These are phyloP conservation scores for Perdita meconis DNA, from an alignment of 2,888 invertebrate species.

Conservation along the genomic window DNA sequence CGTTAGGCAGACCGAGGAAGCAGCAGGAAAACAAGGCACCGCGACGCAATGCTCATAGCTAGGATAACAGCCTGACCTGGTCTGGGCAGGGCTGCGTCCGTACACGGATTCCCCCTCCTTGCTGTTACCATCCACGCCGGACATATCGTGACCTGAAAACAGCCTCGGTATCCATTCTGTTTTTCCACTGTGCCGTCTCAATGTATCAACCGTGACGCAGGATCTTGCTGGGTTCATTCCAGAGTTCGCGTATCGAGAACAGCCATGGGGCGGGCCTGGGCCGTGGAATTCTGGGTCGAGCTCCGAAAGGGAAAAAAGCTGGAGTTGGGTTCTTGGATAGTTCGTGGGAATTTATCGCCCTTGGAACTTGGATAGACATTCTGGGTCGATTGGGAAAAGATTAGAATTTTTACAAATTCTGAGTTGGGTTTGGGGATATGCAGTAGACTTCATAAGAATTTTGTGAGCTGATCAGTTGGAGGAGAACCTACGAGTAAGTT, in stretches of 20 bases:
- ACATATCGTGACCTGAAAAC: conserved; percentile 93
- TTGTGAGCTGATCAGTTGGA: too few species aligned
- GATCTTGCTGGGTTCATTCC: conserved; percentile 26
- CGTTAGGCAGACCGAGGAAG: conserved; percentile 79
- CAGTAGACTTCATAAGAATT: too few species aligned
- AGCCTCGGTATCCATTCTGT: conserved; percentile 61
- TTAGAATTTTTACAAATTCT: too few species aligned
- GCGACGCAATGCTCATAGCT: conserved; percentile 90
- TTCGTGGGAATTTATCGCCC: too few species aligned
- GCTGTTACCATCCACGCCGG: conserved; percentile 94
- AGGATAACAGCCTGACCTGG: conserved; percentile 91
- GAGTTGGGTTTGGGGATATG: too few species aligned
- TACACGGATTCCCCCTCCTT: conserved; percentile 88
- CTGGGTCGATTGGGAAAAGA: too few species aligned
- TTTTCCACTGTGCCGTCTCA: conserved; percentile 46
- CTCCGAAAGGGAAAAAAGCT: too few species aligned
- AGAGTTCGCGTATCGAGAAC: background rate
- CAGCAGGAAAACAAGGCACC: conserved; percentile 84
- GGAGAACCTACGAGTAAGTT: too few species aligned
- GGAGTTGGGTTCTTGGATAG: too few species aligned
- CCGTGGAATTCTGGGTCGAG: too few species aligned
- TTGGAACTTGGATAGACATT: too few species aligned
- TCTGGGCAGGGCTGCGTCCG: conserved; percentile 88
- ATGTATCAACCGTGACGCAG: conserved; percentile 64
- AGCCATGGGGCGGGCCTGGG: background rate